Base-by-base conservation (phyloP, 2,888 invertebrate species). In the Elysia crispata region DNA sequence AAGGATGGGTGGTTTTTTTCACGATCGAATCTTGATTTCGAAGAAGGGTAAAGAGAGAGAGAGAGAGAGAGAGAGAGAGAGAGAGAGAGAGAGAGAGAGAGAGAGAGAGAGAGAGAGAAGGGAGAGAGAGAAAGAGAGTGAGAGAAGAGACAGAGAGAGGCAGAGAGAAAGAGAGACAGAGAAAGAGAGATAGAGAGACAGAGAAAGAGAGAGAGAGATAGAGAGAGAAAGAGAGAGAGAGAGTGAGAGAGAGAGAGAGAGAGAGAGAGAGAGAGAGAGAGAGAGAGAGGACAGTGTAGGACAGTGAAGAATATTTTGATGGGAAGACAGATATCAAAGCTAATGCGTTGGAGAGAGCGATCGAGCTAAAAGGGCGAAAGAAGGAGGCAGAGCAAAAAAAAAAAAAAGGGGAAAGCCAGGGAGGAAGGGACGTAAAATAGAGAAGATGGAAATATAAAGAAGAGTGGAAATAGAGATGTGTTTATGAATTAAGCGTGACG, bases 31-130 rank as follows among this genome's bases (percentile, higher is more conserved):
- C n/a, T n/a, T n/a, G n/a, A n/a, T 15, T 54, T 15, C 54, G 20
- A 20, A 54, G 54, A 54, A 20, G 20, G 54, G 13, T 20, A 54
- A 20, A 54, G 54, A 13, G 13, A 54, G 20, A 54, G 54, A 54
- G 54, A 54, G 54, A 54, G 54, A 54, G 54, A 54, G 54, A 54
- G 54, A 54, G 54, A 54, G 54, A 54, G 54, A 54, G 54, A 54
- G 54, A 54, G 54, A 54, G 54, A 54, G 54, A 54, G 54, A 54
- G 54, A 54, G 54, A 54, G 54, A 54, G 54, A 54, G 54, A 54
- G 54, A 54, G 54, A 54, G 54, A 54, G 54, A 54, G 54, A 54
- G 54, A 28, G 28, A 28, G 30, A 30, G 20, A 28, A 30, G 13
- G 30, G 28, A 67, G 30, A 30, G 5, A 28, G 31, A 28, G 30